phyloP scores from a whole-genome alignment of 2,888 invertebrate genomes.

The Mythimna pallens region DNA sequence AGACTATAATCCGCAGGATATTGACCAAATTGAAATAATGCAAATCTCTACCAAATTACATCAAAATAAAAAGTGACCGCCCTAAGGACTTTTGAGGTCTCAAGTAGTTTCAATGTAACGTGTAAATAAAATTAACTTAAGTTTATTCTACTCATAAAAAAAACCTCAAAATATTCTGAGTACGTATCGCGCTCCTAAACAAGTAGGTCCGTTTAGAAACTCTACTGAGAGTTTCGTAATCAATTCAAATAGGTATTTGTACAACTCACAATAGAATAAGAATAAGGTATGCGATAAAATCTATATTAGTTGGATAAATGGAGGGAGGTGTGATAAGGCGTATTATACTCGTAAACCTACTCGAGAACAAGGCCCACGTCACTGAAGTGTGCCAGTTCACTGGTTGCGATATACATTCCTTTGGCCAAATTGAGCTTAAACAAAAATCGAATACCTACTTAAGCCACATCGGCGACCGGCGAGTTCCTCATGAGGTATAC shows the following conservation, averaged over 20 bases:
- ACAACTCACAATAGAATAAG: conserved; percentile 66
- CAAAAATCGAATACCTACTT: conserved; percentile 6
- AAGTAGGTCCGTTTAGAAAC: conserved; percentile 44
- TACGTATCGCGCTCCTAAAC: conserved; percentile 10
- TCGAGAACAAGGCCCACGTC: conserved; percentile 75
- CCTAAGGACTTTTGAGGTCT: conserved; percentile 1
- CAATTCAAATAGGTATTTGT: conserved; percentile 51
- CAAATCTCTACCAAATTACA: conserved; percentile 15
- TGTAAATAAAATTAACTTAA: neutral
- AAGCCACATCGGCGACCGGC: too few relatives aligned
- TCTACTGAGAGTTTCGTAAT: conserved; percentile 41
- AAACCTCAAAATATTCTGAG: conserved; percentile 25
- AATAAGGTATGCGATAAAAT: conserved; percentile 67
- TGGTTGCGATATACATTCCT: conserved; percentile 69
- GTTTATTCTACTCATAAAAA: neutral
- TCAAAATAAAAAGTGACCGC: conserved; percentile 28
- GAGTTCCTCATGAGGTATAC: neutral
- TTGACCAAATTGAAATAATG: conserved; percentile 29
- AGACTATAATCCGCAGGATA: conserved; percentile 28
- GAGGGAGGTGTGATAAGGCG: conserved; percentile 67
- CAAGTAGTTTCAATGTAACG: neutral
- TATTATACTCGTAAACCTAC: conserved; percentile 36
- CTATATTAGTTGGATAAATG: conserved; percentile 67
- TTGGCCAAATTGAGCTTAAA: conserved; percentile 25
- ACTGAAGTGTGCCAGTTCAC: conserved; percentile 78